A percentile compares a stretch with the other conserved stretches of the same genome.
These are phyloP conservation scores for Glossosoma conforme DNA, from an alignment of 1,140 invertebrate species.

Conservation along the genomic window DNA sequence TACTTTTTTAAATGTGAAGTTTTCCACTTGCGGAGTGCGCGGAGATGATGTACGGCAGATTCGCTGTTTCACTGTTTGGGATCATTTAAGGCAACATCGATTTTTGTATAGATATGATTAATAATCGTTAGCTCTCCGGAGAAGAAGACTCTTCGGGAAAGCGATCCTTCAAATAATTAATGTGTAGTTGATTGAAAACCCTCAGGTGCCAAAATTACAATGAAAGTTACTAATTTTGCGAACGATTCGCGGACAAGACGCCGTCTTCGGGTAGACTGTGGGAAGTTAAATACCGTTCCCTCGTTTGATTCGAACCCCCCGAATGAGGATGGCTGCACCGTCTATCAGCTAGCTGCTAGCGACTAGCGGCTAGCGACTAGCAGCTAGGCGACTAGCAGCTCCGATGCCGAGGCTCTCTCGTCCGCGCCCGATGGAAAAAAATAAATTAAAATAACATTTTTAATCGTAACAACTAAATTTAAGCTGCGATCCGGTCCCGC, in stretches of 20 bases:
- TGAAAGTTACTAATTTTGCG: slow-evolving; percentile 30
- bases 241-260: slow-evolving; percentile 9
- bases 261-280: not conserved
- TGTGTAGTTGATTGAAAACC: slow-evolving; percentile 19
- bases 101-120: slow-evolving; percentile 31
- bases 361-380: too few relatives aligned
- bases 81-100: slow-evolving; percentile 33
- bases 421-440: too few relatives aligned
- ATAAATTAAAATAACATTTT: too few relatives aligned
- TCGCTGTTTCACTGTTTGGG: slow-evolving; percentile 33
- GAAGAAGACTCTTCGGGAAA: slow-evolving; percentile 20
- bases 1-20: too few relatives aligned
- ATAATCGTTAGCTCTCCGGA: slow-evolving; percentile 25
- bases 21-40: too few relatives aligned
- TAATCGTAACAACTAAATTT: not conserved
- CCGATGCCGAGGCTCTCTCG: too few relatives aligned
- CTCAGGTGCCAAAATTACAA: slow-evolving; percentile 32
- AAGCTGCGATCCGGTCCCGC: slow-evolving; percentile 21
- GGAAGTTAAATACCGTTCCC: too few relatives aligned
- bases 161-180: slow-evolving; percentile 19
- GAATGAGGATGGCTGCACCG: too few relatives aligned
- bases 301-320: too few relatives aligned
- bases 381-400: too few relatives aligned
- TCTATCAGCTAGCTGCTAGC: too few relatives aligned
- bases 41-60: too few relatives aligned